These are phyloP conservation scores for Heliconius melpomene DNA, from an alignment of 1,140 invertebrate genomes.

Conservation along the genomic window DNA sequence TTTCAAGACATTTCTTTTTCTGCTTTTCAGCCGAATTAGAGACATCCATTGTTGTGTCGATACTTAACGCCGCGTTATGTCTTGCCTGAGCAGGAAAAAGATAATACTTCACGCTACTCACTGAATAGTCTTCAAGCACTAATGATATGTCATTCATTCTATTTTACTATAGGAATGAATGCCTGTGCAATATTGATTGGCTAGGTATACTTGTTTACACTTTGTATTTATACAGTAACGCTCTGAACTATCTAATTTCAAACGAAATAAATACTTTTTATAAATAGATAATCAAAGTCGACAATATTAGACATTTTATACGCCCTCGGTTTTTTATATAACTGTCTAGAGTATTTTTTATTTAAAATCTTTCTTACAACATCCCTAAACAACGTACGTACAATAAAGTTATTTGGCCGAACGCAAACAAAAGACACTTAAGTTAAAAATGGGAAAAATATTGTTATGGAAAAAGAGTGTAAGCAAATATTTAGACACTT, in stretches of 20 bases:
- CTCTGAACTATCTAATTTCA: neutral
- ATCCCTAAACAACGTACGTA: neutral
- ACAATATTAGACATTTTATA: neutral
- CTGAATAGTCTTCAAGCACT: too few relatives aligned
- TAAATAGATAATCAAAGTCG: neutral
- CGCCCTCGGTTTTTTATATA: neutral
- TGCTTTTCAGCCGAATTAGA: too few relatives aligned
- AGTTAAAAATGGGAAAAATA: slow-evolving; percentile 2
- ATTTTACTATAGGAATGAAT: too few relatives aligned
- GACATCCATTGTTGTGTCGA: too few relatives aligned
- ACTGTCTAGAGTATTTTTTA: neutral
- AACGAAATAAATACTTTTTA: neutral
- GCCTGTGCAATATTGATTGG: neutral
- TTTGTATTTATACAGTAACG: neutral
- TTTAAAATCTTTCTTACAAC: neutral
- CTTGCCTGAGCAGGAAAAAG: too few relatives aligned
- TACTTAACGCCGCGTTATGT: too few relatives aligned
- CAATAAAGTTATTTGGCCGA: neutral
- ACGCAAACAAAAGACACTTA: neutral
- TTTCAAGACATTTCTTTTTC: too few relatives aligned
- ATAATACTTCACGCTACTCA: too few relatives aligned
- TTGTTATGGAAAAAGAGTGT: slow-evolving; percentile 12
- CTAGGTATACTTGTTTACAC: neutral
- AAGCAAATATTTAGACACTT: slow-evolving; percentile 34
- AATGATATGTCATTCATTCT: too few relatives aligned